These are phyloP conservation scores for Dimorphilus gyrociliatus DNA, from an alignment of 2,888 invertebrate genomes.

Conservation along the genomic window DNA sequence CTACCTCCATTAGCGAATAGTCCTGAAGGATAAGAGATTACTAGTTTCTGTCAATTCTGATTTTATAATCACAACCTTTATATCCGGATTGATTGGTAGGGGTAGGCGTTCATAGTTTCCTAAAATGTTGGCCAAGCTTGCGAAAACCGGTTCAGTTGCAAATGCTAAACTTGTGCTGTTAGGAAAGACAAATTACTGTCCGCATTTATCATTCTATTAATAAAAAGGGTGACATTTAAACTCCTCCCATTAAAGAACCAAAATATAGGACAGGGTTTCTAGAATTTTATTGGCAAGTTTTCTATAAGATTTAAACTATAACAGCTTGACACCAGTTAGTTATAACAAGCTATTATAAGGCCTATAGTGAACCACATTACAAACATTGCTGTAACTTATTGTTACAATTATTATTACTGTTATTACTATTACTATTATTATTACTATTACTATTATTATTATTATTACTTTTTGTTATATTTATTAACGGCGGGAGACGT, in stretches of 20 bases:
- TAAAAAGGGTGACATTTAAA: too few relatives aligned
- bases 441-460: conserved; percentile 6
- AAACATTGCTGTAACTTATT: too few relatives aligned
- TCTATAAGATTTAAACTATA: too few relatives aligned
- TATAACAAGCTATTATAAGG: too few relatives aligned
- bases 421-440: conserved; percentile 6
- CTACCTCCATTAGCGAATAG: conserved; percentile 74
- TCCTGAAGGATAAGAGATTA: conserved; percentile 49
- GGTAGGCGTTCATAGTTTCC: conserved; percentile 41
- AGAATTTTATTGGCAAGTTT: too few relatives aligned
- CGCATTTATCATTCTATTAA: too few relatives aligned
- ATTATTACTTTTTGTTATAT: conserved; percentile 4
- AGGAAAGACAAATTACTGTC: conserved; percentile 5
- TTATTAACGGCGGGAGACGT: too few relatives aligned
- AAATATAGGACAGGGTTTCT: too few relatives aligned
- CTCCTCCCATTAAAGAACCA: too few relatives aligned
- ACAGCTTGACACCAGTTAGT: too few relatives aligned
- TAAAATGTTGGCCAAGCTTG: conserved; percentile 72
- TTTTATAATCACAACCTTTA: too few relatives aligned
- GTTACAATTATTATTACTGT: conserved; percentile 5
- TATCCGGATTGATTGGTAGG: conserved; percentile 18
- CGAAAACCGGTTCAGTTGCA: conserved; percentile 76
- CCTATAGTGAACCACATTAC: too few relatives aligned
- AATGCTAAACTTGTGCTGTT: conserved; percentile 65
- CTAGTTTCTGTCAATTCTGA: conserved; percentile 1